Conservation (phyloP, 2,888 invertebrate species). For the Phragmatobia fuliginosa region DNA sequence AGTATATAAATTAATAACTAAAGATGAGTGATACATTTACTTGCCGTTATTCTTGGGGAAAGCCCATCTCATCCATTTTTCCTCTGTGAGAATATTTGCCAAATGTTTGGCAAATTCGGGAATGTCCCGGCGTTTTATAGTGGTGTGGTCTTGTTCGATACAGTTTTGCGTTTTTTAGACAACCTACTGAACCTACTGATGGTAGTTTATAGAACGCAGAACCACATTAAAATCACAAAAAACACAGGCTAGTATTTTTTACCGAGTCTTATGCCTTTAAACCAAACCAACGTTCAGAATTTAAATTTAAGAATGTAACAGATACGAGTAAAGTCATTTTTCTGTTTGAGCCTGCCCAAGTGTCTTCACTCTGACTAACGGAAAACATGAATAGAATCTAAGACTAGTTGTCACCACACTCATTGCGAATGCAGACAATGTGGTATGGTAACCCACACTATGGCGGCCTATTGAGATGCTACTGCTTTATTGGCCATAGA, state of each 20-base stretch:
- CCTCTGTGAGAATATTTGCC: not conserved
- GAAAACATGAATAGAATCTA: too few species aligned
- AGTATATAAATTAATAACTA: not conserved
- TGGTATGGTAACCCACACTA: too few species aligned
- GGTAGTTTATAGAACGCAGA: not conserved
- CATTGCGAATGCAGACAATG: too few species aligned
- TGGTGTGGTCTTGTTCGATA: not conserved
- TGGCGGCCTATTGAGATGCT: too few species aligned
- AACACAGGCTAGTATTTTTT: not conserved
- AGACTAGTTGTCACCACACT: too few species aligned
- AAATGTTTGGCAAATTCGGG: not conserved
- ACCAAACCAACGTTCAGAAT: not conserved
- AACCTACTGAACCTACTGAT: not conserved
- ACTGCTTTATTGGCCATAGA: too few species aligned
- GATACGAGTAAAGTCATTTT: too few species aligned
- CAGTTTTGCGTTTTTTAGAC: not conserved
- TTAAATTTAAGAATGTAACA: not conserved
- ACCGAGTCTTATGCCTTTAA: not conserved
- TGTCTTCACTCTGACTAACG: too few species aligned
- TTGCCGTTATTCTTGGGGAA: not conserved
- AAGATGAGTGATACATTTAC: not conserved
- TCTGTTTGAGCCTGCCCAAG: too few species aligned
- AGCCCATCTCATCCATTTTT: not conserved
- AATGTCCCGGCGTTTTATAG: not conserved
- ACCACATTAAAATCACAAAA: not conserved